Conservation (phyloP, 1,140 invertebrate species). For the Eueides isabella region DNA sequence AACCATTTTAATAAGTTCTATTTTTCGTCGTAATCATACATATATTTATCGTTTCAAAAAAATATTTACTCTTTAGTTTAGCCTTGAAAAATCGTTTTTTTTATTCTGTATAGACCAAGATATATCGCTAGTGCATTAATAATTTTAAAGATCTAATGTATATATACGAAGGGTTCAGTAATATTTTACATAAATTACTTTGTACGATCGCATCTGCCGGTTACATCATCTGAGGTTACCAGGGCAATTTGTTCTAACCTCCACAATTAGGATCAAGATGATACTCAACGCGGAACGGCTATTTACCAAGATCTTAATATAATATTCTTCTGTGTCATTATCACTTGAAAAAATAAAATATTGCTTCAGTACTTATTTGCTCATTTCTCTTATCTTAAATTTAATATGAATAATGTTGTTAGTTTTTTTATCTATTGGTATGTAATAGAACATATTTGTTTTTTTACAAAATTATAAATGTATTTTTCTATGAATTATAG, state of each 20-base stretch:
- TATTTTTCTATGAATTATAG: too few relatives aligned
- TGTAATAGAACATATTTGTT: too few relatives aligned
- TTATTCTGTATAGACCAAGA: background rate
- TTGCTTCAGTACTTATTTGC: background rate
- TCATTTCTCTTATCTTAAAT: too few relatives aligned
- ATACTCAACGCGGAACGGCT: slow-evolving; percentile 9
- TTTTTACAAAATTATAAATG: too few relatives aligned
- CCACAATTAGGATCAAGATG: slow-evolving; percentile 46
- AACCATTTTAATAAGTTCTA: too few relatives aligned
- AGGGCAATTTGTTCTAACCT: slow-evolving; percentile 55
- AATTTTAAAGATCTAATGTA: background rate
- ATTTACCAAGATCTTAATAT: background rate
- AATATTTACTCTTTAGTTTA: too few relatives aligned
- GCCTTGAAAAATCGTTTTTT: background rate
- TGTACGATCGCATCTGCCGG: slow-evolving; percentile 27
- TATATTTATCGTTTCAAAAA: too few relatives aligned
- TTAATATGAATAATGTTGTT: too few relatives aligned
- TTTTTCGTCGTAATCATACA: too few relatives aligned
- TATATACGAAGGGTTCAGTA: background rate
- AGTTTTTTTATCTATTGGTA: too few relatives aligned
- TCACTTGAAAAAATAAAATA: background rate
- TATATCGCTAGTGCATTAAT: background rate
- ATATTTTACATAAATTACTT: slow-evolving; percentile 18
- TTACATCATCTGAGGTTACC: slow-evolving; percentile 51
- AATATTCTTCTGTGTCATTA: background rate